Evolutionary conservation across 2,888 invertebrate genomes (phyloP).

Genomic region (Acrobasis consociella): DNA sequence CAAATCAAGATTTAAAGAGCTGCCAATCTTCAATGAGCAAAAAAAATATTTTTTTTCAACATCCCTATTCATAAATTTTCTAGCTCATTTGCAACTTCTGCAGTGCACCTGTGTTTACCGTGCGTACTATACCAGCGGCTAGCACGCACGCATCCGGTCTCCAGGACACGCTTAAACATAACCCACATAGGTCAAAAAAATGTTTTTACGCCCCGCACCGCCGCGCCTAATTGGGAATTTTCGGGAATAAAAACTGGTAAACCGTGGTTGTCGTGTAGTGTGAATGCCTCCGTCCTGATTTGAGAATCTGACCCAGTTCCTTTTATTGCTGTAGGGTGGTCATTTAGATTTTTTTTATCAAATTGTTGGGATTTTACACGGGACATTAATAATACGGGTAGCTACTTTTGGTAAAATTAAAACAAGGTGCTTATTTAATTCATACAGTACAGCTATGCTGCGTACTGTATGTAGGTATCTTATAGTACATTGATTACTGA

Average conservation of each 20-base stretch:
- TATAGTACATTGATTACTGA: too few relatives aligned
- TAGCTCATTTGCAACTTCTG: neutral
- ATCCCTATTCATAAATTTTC: too few relatives aligned
- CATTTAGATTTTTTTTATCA: neutral
- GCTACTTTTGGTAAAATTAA: too few relatives aligned
- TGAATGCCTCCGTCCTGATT: constrained; percentile 10
- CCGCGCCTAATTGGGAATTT: constrained; percentile 59
- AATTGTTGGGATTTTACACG: neutral
- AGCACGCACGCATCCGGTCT: constrained; percentile 53
- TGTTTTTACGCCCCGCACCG: constrained; percentile 43
- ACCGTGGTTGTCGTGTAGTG: neutral
- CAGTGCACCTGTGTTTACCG: constrained; percentile 36
- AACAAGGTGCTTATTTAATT: too few relatives aligned
- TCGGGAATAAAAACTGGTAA: constrained; percentile 31
- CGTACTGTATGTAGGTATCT: too few relatives aligned
- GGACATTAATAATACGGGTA: too few relatives aligned
- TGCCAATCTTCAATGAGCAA: too few relatives aligned
- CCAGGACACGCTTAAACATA: constrained; percentile 56
- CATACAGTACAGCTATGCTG: too few relatives aligned
- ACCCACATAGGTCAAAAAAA: constrained; percentile 53
- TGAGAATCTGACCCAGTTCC: constrained; percentile 1
- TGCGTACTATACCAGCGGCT: constrained; percentile 30
- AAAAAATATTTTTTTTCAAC: too few relatives aligned
- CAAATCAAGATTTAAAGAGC: too few relatives aligned
- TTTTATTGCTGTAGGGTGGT: neutral